These are phyloP conservation scores for Anticlea derivata DNA, from an alignment of 2,888 invertebrate species.

Conservation along the genomic window DNA sequence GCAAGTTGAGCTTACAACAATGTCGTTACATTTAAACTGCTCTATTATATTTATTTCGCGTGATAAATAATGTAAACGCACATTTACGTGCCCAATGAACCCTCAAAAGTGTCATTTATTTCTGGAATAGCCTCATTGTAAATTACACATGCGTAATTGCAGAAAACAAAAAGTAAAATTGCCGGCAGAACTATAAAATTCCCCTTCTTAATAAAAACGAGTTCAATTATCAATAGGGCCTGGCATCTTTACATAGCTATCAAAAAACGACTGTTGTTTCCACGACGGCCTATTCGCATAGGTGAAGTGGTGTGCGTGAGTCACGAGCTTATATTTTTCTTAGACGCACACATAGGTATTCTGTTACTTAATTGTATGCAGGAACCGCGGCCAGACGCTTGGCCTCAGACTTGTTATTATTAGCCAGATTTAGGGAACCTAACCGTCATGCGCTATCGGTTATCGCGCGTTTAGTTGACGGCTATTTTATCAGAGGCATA, in stretches of 20 bases:
- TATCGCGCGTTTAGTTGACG: slow-evolving; percentile 12
- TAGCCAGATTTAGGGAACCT: slow-evolving; percentile 33
- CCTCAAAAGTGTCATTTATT: slow-evolving; percentile 35
- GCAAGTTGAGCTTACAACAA: slow-evolving; percentile 6
- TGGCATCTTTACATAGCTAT: slow-evolving; percentile 36
- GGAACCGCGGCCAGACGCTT: slow-evolving; percentile 35
- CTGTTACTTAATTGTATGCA: slow-evolving; percentile 47
- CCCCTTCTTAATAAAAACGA: slow-evolving; percentile 41
- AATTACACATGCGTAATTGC: slow-evolving; percentile 37
- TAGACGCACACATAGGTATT: slow-evolving; percentile 41
- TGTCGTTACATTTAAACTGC: slow-evolving; percentile 18
- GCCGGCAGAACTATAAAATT: slow-evolving; percentile 36
- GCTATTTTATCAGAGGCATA: slow-evolving; percentile 20
- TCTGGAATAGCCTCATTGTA: slow-evolving; percentile 32
- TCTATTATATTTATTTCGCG: slow-evolving; percentile 20
- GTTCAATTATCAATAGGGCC: slow-evolving; percentile 39
- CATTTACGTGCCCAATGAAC: slow-evolving; percentile 30
- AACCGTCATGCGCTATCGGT: slow-evolving; percentile 27
- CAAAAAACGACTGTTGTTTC: slow-evolving; percentile 46
- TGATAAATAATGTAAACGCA: slow-evolving; percentile 25
- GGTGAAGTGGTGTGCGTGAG: slow-evolving; percentile 49
- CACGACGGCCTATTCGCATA: slow-evolving; percentile 46
- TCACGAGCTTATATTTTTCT: slow-evolving; percentile 51
- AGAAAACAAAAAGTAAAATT: slow-evolving; percentile 36
- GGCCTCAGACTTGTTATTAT: slow-evolving; percentile 33